phyloP scores from a whole-genome alignment of 2,113 vertebrate genomes.

The Petrocephalus zakoni region DNA sequence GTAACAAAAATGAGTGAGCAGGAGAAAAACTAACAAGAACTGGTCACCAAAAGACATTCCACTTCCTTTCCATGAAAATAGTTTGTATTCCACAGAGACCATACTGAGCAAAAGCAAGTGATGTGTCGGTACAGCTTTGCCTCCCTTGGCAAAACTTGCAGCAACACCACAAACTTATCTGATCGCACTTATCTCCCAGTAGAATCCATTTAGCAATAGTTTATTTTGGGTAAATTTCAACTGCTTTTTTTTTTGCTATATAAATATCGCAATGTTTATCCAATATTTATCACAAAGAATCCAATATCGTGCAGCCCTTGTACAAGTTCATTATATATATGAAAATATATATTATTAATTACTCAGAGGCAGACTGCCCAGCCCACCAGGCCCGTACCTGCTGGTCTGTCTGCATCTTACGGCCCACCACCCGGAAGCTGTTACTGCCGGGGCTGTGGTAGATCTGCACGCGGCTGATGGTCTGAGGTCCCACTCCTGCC shows the following conservation, averaged over 20 bases:
- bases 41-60: not conserved
- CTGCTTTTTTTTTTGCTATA: not conserved
- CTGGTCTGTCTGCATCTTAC: constrained; percentile 81
- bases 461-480: constrained; percentile 83
- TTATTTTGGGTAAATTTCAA: not conserved
- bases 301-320: not conserved
- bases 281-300: not conserved
- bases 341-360: no score
- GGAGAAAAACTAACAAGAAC: not conserved
- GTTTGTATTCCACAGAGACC: not conserved
- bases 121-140: not conserved
- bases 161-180: not conserved
- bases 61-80: not conserved
- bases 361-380: no score
- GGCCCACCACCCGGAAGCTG: constrained; percentile 79
- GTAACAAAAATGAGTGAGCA: not conserved
- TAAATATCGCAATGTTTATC: not conserved
- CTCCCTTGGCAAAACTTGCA: not conserved
- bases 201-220: not conserved
- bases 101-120: not conserved
- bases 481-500: constrained; percentile 69
- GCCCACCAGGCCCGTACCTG: constrained; percentile 60
- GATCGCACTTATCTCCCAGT: not conserved
- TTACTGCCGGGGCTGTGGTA: constrained; percentile 77
- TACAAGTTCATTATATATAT: not conserved